Evolutionary conservation across 2,888 invertebrate species (phyloP), one percentile per base, ranked within the genome.

Genomic region (Malachius bipustulatus): DNA sequence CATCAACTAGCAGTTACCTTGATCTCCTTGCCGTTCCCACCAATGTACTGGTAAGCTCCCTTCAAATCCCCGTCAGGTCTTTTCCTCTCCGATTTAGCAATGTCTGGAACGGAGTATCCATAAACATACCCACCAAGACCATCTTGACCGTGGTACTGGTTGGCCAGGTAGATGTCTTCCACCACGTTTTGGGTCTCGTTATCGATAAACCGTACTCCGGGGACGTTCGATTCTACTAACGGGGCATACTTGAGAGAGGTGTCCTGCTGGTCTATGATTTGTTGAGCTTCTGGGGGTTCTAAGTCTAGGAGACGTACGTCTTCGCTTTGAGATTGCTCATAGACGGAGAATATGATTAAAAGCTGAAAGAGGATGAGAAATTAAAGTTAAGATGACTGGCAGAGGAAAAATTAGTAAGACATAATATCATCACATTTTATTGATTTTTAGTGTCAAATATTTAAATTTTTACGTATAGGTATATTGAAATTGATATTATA

Each of bases 51-150:
- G 57, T 82, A 83, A 4, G 77, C 70, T n/a, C 83, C 83, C 14
- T 68, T 63, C 11, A 82, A 73, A 36, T 75, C 70, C 11, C 82
- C 82, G 10, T 81, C 79, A 1, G 71, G 65, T 39, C 72, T 69
- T 35, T 80, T 73, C 54, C 74, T 73, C 59, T 83, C 82, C 27
- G 77, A 72, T 55, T 82, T 77, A 3, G 80, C 69, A 35, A 82
- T 82, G 51, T 82, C 75, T 30, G 81, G 80, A 3, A 77, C 74
- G 38, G 73, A 66, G 56, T 82, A 82, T 1, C 82, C 82, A 47
- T 80, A 82, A 1, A 71, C 68, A 50, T 77, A 80, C 10, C 75
- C 74, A 2, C 82, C 82, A 30, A 60, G 35, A 14, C 63, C 63
- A 45, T 66, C 66, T 53, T 81, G 81, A 0, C 80, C 80, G 50